phyloP scores from a whole-genome alignment of 2,797 vertebrate genomes.

The Siniperca obscura region DNA sequence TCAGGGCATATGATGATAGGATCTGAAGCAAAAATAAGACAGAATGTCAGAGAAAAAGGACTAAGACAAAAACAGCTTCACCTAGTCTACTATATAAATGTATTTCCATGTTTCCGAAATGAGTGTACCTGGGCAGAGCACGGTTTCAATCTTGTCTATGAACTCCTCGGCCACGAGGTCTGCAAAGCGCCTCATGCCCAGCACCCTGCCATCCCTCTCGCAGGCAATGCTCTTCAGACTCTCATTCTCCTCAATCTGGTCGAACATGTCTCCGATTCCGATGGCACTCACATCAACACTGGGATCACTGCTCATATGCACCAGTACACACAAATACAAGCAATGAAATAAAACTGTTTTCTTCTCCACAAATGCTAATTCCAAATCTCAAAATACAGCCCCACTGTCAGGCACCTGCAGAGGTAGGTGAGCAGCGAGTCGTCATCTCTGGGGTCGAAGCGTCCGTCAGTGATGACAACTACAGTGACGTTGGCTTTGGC shows the following conservation, averaged over 20 bases:
- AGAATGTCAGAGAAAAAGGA: conserved; percentile 6
- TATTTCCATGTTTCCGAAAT: not conserved
- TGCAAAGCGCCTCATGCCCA: conserved; percentile 94
- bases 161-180: conserved; percentile 98
- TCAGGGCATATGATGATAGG: conserved; percentile 93
- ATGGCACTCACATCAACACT: conserved; percentile 92
- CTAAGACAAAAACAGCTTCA: not conserved
- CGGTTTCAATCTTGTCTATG: conserved; percentile 91
- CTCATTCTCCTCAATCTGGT: conserved; percentile 90
- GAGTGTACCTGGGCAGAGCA: conserved; percentile 91
- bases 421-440: conserved; percentile 90
- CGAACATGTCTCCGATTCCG: conserved; percentile 98
- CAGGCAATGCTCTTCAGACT: conserved; percentile 94
- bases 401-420: conserved; percentile 75
- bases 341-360: not conserved
- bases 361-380: not conserved
- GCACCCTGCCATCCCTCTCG: conserved; percentile 83
- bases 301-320: conserved; percentile 67
- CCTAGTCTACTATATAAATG: not conserved
- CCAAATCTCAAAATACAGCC: not conserved
- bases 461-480: conserved; percentile 97
- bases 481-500: conserved; percentile 93
- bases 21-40: conserved; percentile 83
- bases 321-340: conserved; percentile 34
- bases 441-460: conserved; percentile 94